These are phyloP conservation scores for Orthonyx spaldingii DNA, from an alignment of 2,113 vertebrate species.

Conservation along the genomic window DNA sequence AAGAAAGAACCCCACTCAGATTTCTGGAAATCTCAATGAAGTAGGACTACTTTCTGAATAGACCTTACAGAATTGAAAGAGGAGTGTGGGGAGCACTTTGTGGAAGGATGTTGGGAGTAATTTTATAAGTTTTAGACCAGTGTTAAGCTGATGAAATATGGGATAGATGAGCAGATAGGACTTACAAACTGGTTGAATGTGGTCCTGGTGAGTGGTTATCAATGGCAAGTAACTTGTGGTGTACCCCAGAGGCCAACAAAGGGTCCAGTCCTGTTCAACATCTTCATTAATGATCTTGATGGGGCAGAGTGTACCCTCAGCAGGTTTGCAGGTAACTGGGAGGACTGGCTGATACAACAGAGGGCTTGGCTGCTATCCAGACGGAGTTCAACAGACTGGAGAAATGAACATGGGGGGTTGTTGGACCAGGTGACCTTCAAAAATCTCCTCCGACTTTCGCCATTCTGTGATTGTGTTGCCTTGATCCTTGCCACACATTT, in stretches of 20 bases:
- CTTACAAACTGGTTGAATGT: neutral
- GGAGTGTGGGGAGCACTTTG: neutral
- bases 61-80: neutral
- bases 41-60: neutral
- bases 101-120: neutral
- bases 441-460: neutral
- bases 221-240: neutral
- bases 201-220: neutral
- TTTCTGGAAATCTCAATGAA: neutral
- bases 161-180: neutral
- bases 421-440: neutral
- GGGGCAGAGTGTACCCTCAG: neutral
- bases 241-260: neutral
- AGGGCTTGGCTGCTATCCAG: neutral
- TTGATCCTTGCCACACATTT: neutral
- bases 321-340: neutral
- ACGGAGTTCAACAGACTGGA: neutral
- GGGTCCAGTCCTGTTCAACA: neutral
- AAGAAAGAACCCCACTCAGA: neutral
- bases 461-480: neutral
- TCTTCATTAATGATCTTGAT: neutral
- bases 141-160: neutral
- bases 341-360: neutral
- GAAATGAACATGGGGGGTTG: rapidly evolving
- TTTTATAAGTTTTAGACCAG: neutral